These are phyloP conservation scores for Ophraella communa DNA, from an alignment of 2,888 invertebrate species.

Conservation along the genomic window DNA sequence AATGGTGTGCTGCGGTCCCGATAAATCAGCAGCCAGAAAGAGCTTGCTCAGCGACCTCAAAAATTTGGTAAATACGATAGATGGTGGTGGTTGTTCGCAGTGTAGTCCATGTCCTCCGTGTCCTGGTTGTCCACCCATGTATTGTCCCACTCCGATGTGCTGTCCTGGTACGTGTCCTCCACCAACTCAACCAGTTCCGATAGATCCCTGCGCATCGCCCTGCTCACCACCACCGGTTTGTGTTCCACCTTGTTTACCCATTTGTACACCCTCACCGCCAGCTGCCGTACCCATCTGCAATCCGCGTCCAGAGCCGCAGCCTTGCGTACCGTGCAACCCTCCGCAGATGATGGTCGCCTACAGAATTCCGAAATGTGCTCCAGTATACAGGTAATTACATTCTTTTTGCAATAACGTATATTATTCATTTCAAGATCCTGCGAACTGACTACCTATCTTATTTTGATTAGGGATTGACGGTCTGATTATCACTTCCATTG, in stretches of 20 bases:
- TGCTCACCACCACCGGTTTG: conserved; percentile 57
- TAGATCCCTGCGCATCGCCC: conserved; percentile 30
- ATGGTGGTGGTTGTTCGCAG: conserved; percentile 55
- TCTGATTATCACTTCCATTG: no score
- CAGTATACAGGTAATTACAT: not conserved
- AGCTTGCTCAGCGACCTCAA: conserved; percentile 52
- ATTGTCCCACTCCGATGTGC: conserved; percentile 10
- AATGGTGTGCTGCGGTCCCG: conserved; percentile 58
- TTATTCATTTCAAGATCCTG: conserved; percentile 21
- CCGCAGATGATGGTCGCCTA: conserved; percentile 66
- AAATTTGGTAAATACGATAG: conserved; percentile 48
- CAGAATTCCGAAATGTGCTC: conserved; percentile 50
- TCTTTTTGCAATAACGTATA: not conserved
- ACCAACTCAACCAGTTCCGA: conserved; percentile 47
- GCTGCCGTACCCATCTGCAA: conserved; percentile 63
- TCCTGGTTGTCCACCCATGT: no score
- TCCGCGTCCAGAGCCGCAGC: conserved; percentile 63
- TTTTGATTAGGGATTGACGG: no score
- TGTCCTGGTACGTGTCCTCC: conserved; percentile 35
- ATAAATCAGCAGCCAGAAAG: conserved; percentile 49
- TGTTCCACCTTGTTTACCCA: conserved; percentile 62
- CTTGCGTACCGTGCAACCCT: conserved; percentile 66
- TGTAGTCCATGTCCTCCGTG: conserved; percentile 16
- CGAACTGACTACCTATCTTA: no score
- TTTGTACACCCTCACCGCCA: conserved; percentile 58